A percentile compares a stretch with the other conserved stretches of the same genome.
Evolutionary conservation across 1,140 invertebrate genomes (phyloP).

Genomic region (Heliconius hermathena): DNA sequence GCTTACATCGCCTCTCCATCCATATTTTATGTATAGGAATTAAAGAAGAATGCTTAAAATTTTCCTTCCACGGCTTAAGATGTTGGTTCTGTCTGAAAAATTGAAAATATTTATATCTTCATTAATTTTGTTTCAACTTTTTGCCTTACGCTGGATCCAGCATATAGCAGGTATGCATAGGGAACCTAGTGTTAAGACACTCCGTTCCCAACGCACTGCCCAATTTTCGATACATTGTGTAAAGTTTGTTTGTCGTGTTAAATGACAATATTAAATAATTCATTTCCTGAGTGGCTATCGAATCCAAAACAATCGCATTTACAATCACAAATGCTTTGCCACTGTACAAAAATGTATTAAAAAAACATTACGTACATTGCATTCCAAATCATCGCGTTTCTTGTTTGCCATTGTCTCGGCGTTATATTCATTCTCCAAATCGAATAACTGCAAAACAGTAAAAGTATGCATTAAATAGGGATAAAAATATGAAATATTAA

Average conservation of each 20-base stretch:
- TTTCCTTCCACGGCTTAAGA: constrained; percentile 44
- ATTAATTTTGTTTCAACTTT: constrained; percentile 37
- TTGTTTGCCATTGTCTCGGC: constrained; percentile 69
- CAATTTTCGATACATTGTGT: too few relatives aligned
- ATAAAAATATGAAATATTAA: too few relatives aligned
- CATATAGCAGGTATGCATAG: not conserved
- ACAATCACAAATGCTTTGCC: not conserved
- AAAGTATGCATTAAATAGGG: not conserved
- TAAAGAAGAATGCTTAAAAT: constrained; percentile 31
- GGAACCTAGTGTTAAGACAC: not conserved
- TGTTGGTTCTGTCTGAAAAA: constrained; percentile 59
- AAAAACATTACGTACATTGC: constrained; percentile 56
- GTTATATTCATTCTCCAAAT: constrained; percentile 64
- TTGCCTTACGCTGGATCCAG: not conserved
- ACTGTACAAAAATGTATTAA: not conserved
- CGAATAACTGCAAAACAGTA: constrained; percentile 58
- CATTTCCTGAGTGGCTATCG: too few relatives aligned
- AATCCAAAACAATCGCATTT: too few relatives aligned
- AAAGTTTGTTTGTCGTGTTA: too few relatives aligned
- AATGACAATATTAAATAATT: too few relatives aligned
- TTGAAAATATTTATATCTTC: constrained; percentile 32
- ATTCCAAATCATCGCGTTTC: constrained; percentile 53
- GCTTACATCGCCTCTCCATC: constrained; percentile 55
- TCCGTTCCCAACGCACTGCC: too few relatives aligned
- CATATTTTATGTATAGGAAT: constrained; percentile 58